phyloP scores from a whole-genome alignment of 1,140 invertebrate genomes.

The Drosophila albomicans region DNA sequence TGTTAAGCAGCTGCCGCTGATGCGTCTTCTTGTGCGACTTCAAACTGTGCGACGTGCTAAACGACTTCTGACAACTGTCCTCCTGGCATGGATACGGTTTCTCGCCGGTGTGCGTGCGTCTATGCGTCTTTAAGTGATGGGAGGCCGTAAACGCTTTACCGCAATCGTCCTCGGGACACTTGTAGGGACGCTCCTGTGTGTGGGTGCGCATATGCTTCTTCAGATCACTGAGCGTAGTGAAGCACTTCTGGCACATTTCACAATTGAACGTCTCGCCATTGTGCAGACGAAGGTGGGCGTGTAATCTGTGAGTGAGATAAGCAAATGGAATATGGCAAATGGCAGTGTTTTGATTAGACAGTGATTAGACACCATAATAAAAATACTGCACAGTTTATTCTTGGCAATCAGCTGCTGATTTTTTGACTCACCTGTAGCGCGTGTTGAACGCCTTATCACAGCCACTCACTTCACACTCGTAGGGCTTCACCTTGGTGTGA shows the following conservation, averaged over 20 bases:
- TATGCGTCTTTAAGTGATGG: constrained; percentile 96
- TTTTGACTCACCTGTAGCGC: constrained; percentile 89
- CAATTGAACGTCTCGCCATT: constrained; percentile 98
- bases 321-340: neutral
- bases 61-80: constrained; percentile 90
- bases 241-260: constrained; percentile 94
- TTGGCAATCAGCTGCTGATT: constrained; percentile 12
- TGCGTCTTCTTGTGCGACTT: constrained; percentile 92
- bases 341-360: constrained; percentile 36
- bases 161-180: constrained; percentile 93
- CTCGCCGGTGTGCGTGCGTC: constrained; percentile 86
- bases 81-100: constrained; percentile 92
- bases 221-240: constrained; percentile 96
- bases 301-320: constrained; percentile 87
- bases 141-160: constrained; percentile 96
- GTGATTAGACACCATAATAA: constrained; percentile 8
- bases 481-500: constrained; percentile 97
- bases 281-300: constrained; percentile 96
- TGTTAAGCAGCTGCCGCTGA: constrained; percentile 75
- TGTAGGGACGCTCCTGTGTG: constrained; percentile 96
- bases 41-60: constrained; percentile 92
- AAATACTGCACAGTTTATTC: constrained; percentile 17
- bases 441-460: constrained; percentile 98
- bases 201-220: constrained; percentile 97
- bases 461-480: constrained; percentile 90